These are phyloP conservation scores for Mus pahari DNA, from an alignment of 2,113 vertebrate genomes.

Conservation along the genomic window DNA sequence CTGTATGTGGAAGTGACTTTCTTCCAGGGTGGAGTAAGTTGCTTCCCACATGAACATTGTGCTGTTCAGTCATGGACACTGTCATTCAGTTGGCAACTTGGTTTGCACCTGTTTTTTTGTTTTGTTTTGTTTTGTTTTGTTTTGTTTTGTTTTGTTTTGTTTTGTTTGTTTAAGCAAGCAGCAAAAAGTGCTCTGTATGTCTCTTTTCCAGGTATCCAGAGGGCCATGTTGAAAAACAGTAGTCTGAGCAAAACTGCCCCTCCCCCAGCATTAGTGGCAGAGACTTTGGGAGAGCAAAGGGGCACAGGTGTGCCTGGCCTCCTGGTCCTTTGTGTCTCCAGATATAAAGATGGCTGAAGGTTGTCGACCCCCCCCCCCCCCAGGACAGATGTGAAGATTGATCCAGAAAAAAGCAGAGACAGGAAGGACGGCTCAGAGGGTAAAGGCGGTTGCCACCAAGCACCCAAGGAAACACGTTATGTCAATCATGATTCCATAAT, in stretches of 20 bases:
- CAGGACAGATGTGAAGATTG: not conserved
- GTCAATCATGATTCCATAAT: constrained; percentile 50
- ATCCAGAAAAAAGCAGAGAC: not conserved
- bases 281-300: constrained; percentile 51
- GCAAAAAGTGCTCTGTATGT: not conserved
- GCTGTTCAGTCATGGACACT: not conserved
- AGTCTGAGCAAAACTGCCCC: not conserved
- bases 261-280: constrained; percentile 33
- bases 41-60: not conserved
- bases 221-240: constrained; percentile 7
- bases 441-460: not conserved
- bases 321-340: not conserved
- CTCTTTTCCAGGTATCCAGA: not conserved
- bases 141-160: too few species aligned
- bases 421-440: not conserved
- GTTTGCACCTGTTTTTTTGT: not conserved
- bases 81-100: not conserved
- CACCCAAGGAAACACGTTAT: not conserved
- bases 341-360: not conserved
- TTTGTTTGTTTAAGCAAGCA: not conserved
- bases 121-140: not conserved
- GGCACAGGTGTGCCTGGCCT: not conserved
- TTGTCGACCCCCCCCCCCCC: too few species aligned
- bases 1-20: not conserved
- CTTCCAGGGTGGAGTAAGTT: not conserved